Conservation (phyloP, 2,888 invertebrate species). For the Parnassius orleans region DNA sequence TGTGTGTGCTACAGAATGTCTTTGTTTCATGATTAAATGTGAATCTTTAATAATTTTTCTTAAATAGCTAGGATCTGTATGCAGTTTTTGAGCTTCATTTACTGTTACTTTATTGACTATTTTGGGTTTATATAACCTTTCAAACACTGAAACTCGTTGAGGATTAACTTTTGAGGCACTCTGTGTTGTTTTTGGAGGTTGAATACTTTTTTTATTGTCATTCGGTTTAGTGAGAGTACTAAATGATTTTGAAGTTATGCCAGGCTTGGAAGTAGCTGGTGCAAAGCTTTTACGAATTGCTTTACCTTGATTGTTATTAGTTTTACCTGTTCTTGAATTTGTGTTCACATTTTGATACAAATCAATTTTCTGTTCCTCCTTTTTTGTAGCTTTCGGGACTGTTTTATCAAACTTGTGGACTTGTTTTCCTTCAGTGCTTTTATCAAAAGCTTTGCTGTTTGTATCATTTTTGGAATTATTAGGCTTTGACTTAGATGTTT, state of each 20-base stretch:
- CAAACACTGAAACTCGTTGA: conserved; percentile 57
- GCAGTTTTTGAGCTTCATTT: conserved; percentile 45
- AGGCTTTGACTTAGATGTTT: background rate
- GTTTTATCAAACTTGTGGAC: background rate
- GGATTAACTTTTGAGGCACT: conserved; percentile 26
- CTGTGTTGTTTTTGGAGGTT: conserved; percentile 31
- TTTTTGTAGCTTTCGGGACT: background rate
- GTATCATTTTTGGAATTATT: background rate
- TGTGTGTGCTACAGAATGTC: conserved; percentile 48
- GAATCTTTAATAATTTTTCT: conserved; percentile 52
- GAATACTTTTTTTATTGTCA: conserved; percentile 41
- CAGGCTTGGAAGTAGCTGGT: conserved; percentile 3
- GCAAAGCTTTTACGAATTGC: conserved; percentile 6
- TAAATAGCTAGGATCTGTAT: conserved; percentile 51
- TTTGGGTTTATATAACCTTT: conserved; percentile 66
- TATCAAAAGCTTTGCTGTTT: background rate
- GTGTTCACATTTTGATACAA: conserved; percentile 8
- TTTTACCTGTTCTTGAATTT: conserved; percentile 1
- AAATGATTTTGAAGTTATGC: conserved; percentile 8
- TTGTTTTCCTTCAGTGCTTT: conserved; percentile 13
- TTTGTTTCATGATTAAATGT: conserved; percentile 46
- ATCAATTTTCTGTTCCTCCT: background rate
- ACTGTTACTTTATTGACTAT: conserved; percentile 34
- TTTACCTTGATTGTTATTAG: background rate
- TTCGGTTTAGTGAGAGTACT: conserved; percentile 27